Base-by-base conservation (phyloP, 2,113 vertebrate species). In the Phyllopteryx taeniolatus region DNA sequence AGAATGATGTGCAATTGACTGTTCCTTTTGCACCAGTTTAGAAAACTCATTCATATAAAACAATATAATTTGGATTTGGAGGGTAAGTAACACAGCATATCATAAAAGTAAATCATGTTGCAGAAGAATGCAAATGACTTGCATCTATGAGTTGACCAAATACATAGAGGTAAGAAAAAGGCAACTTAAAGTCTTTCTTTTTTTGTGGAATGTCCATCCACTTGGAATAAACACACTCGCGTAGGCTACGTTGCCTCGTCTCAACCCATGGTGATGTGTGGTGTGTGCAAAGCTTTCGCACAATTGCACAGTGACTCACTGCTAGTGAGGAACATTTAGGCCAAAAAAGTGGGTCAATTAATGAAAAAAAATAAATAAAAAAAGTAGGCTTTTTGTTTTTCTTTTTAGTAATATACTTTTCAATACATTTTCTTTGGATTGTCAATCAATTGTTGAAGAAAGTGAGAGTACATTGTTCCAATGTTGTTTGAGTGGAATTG, bases 141-240 rank as follows among this genome's bases (percentile, higher is more conserved):
- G 79, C 79, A 80, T 61, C 88, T 89, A 93, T 91, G 90, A 91
- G 88, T 46, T 67, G 27, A 22, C 62, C 82, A 85, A 82, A 87
- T 83, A 83, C 88, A 44, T 43, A 22, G 42, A 66, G 43, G 43
- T 14, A 4, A 13, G 5, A 27, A 13, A 1, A n/a, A 82, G 74
- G 65, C 90, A 39, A 39, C 78, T 79, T 91, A 14, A 44, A 14
- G 20, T n/a, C n/a, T 44, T 65, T n/a, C 5, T 53, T 4, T 43
- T n/a, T 63, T 42, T 63, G 93, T 95, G 93, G 91, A 94, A 95
- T 95, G 95, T 95, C 94, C 93, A 95, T 92, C 91, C 93, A 94
- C 95, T 95, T 94, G 93, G 94, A 94, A 93, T 93, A 86, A 88
- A 51, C 65, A 73, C 61, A 98, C 98, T 96, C 95, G 91, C 95